These are phyloP conservation scores for Eurytoma californica DNA, from an alignment of 2,888 invertebrate genomes.

Conservation along the genomic window DNA sequence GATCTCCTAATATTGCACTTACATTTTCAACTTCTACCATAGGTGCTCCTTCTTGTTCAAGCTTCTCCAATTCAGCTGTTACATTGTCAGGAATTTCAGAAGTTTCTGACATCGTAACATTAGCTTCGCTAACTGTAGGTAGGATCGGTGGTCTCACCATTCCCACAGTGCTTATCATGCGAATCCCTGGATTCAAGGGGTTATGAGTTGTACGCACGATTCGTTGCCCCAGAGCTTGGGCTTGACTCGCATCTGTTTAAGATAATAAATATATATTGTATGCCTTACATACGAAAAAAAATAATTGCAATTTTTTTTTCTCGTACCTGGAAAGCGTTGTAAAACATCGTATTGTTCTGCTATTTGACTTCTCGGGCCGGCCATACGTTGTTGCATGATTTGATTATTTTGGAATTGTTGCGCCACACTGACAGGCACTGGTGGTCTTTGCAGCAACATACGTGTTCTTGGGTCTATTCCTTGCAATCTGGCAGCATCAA, in stretches of 20 bases:
- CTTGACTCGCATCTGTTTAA: conserved; percentile 66
- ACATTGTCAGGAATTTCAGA: conserved; percentile 82
- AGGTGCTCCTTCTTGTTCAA: conserved; percentile 81
- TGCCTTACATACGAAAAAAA: neutral
- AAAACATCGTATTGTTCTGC: conserved; percentile 69
- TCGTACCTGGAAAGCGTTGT: conserved; percentile 69
- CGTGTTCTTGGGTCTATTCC: conserved; percentile 77
- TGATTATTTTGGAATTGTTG: conserved; percentile 70
- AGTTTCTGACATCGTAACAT: conserved; percentile 71
- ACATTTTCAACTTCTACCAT: conserved; percentile 81
- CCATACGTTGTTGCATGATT: conserved; percentile 70
- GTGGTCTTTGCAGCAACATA: conserved; percentile 77
- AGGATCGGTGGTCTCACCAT: conserved; percentile 68
- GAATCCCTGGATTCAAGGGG: conserved; percentile 66
- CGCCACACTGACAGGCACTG: conserved; percentile 64
- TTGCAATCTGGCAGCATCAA: conserved; percentile 76
- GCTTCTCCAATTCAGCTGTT: conserved; percentile 82
- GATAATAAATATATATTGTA: neutral
- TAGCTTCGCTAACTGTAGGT: conserved; percentile 66
- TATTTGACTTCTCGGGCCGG: conserved; percentile 67
- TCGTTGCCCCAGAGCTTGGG: conserved; percentile 66
- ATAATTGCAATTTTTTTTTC: neutral
- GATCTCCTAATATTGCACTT: conserved; percentile 85
- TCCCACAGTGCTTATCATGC: conserved; percentile 66
- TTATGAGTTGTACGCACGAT: conserved; percentile 68